Percentiles rank a stretch among this genome's conserved stretches.
These are phyloP conservation scores for Macaca mulatta DNA, from an alignment of 2,113 vertebrate species.

Conservation along the genomic window DNA sequence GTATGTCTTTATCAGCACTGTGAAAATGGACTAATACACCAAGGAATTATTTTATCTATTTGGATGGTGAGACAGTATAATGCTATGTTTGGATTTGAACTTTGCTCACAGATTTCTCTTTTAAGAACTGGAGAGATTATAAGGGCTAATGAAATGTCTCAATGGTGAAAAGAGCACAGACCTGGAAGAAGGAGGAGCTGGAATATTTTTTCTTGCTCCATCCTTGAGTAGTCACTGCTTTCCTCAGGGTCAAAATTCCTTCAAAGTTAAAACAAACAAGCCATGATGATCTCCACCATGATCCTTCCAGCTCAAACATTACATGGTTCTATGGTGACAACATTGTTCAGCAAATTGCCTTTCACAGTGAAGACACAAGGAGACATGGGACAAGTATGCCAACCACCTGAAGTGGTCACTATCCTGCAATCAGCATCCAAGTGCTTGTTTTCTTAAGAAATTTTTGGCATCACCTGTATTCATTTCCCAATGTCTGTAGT, in stretches of 20 bases:
- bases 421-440: neutral
- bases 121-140: neutral
- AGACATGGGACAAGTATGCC: neutral
- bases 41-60: neutral
- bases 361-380: neutral
- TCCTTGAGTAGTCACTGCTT: neutral
- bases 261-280: neutral
- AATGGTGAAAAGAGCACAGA: neutral
- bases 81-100: conserved; percentile 12
- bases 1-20: no score
- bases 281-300: accelerated
- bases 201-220: neutral
- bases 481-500: neutral
- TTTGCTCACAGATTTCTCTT: conserved; percentile 35
- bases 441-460: neutral
- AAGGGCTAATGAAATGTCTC: neutral
- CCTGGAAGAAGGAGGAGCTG: neutral
- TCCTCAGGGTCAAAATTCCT: neutral
- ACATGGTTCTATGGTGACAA: neutral
- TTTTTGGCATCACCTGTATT: neutral
- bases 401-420: neutral
- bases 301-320: neutral
- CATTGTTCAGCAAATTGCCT: neutral
- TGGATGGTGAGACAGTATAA: neutral
- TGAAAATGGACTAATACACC: neutral